Conservation (phyloP, 2,888 invertebrate species). For the Seira sanloemensis region DNA sequence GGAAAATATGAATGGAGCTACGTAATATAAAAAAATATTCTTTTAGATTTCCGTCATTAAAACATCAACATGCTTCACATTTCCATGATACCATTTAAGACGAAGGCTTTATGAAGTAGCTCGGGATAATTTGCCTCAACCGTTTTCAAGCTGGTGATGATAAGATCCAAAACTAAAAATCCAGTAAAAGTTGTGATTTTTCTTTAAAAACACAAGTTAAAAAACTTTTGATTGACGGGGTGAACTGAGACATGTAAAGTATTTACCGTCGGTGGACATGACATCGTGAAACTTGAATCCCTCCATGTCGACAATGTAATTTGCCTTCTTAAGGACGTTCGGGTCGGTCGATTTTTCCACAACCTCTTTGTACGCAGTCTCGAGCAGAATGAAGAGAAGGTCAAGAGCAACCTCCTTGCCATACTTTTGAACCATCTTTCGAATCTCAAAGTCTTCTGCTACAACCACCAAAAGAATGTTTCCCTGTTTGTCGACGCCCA, state of each 20-base stretch:
- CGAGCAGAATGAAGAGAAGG: constrained; percentile 3
- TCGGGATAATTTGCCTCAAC: constrained; percentile 59
- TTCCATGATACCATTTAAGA: constrained; percentile 49
- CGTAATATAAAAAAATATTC: neutral
- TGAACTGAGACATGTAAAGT: neutral
- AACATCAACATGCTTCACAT: neutral
- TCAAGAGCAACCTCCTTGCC: neutral
- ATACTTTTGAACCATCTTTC: neutral
- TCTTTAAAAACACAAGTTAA: too few species aligned
- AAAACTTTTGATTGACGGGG: neutral
- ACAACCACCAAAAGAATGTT: constrained; percentile 21
- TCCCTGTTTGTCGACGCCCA: constrained; percentile 62
- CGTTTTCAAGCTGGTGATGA: constrained; percentile 16
- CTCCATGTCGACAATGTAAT: constrained; percentile 44
- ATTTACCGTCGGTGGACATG: constrained; percentile 30
- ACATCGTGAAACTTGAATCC: constrained; percentile 30
- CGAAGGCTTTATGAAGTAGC: constrained; percentile 14
- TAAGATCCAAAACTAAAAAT: constrained; percentile 35
- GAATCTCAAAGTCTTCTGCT: neutral
- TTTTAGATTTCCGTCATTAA: neutral
- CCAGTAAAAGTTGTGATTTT: too few species aligned
- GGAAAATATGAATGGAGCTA: constrained; percentile 30
- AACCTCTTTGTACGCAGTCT: constrained; percentile 8
- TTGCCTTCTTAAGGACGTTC: neutral
- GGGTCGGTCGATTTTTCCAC: neutral